Evolutionary conservation across 2,113 vertebrate species (phyloP), one percentile per base, ranked within the genome.

Genomic region (Antidorcas marsupialis): DNA sequence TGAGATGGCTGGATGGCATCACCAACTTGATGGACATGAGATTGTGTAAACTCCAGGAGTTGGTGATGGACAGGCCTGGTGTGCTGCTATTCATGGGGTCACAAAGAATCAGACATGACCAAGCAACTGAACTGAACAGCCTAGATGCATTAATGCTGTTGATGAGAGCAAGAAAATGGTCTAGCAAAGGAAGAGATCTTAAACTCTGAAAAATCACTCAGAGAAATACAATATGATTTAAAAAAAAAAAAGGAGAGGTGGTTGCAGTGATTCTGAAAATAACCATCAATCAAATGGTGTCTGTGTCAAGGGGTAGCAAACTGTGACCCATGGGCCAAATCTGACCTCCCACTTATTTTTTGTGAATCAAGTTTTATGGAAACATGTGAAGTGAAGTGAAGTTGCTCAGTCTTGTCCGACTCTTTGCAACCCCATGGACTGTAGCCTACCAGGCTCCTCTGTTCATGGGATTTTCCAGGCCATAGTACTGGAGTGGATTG

Each of bases 331-430:
- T 23, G 45, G 55, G 5, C 52, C 52, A 62, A 62, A 92, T 74
- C 33, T 82, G n/a, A 39, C 71, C n/a, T 21, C 50, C 21, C 47
- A 23, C 36, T 64, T 85, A 25, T 43, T 91, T 55, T 60, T 50
- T 91, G 16, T 93, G 78, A 96, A 86, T 94, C 87, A 91, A 91
- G 39, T 89, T 95, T 83, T 84, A 25, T 71, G 86, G 39, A 28
- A 94, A 96, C 43, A 64, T 4, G 21, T 57, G 55, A 57, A 57
- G 55, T 55, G 17, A 53, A 53, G 53, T 57, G 55, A 57, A 57
- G 21, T 19, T 57, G 55, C 55, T 57, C 55, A 57, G 55, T 57
- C 9, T 0, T 57, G 8, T 57, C 55, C 1, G 8, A 57, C 55
- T 23, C 55, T 9, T 10, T 57, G 55, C 21, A 0, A 25, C 21